phyloP scores from a whole-genome alignment of 1,140 invertebrate species.

The Mesaphorura yosii region DNA sequence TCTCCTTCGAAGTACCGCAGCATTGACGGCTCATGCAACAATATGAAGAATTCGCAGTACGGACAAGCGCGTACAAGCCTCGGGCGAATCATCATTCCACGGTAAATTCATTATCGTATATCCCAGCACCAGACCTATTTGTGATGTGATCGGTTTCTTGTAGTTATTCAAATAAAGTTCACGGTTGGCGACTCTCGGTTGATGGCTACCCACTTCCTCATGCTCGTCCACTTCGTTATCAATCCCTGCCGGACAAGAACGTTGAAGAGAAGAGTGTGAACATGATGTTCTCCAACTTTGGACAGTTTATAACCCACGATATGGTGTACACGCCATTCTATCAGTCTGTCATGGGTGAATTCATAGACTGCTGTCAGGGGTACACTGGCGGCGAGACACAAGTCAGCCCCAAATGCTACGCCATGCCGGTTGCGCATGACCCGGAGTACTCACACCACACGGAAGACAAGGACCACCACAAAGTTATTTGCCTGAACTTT shows the following conservation, averaged over 20 bases:
- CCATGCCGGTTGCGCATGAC: conserved; percentile 40
- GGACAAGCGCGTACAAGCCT: conserved; percentile 37
- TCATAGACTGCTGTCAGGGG: conserved; percentile 34
- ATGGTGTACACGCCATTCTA: conserved; percentile 26
- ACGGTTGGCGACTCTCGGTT: not conserved
- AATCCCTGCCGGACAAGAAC: conserved; percentile 24
- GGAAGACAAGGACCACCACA: conserved; percentile 30
- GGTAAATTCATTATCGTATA: conserved; percentile 21
- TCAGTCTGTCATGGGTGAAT: conserved; percentile 31
- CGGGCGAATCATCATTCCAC: conserved; percentile 34
- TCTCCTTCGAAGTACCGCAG: conserved; percentile 44
- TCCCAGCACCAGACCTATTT: not conserved
- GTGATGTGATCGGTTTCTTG: not conserved
- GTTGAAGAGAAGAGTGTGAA: conserved; percentile 18
- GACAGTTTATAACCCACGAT: conserved; percentile 34
- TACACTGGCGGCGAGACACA: conserved; percentile 29
- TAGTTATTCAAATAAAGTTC: conserved; percentile 20
- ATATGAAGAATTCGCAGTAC: conserved; percentile 45
- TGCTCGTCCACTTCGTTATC: conserved; percentile 16
- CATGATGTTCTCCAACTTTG: conserved; percentile 31
- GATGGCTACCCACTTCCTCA: conserved; percentile 11
- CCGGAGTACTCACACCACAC: conserved; percentile 34
- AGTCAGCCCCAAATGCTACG: conserved; percentile 43
- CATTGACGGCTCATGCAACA: conserved; percentile 63
- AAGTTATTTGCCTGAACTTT: conserved; percentile 35